A percentile compares a stretch with the other conserved stretches of the same genome.
phyloP scores from a whole-genome alignment of 2,888 invertebrate species.

The Chromoteleia sp. region DNA sequence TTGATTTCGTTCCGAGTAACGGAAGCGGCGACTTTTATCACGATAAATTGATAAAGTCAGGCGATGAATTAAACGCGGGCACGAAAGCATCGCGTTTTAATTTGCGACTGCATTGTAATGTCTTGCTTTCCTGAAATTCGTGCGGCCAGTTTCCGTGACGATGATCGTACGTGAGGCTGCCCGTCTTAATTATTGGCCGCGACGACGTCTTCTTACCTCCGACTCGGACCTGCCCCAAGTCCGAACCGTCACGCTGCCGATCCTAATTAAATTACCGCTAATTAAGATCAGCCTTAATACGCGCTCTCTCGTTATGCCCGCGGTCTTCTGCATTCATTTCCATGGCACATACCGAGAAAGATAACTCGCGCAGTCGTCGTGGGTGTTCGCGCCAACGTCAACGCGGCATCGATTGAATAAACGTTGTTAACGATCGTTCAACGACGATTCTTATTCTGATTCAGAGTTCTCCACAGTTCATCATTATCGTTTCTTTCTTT shows the following conservation, averaged over 20 bases:
- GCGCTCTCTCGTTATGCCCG: slow-evolving; percentile 78
- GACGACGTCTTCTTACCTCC: slow-evolving; percentile 79
- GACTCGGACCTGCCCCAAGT: slow-evolving; percentile 80
- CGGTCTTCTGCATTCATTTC: slow-evolving; percentile 76
- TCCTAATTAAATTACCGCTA: slow-evolving; percentile 84
- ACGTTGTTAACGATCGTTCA: slow-evolving; percentile 39
- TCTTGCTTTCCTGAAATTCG: slow-evolving; percentile 72
- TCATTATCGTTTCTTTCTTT: not conserved
- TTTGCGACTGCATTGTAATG: slow-evolving; percentile 43
- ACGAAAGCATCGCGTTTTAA: slow-evolving; percentile 45
- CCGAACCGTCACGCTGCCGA: slow-evolving; percentile 83
- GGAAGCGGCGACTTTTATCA: slow-evolving; percentile 34
- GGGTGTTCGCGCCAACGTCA: slow-evolving; percentile 63
- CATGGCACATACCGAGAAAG: slow-evolving; percentile 71
- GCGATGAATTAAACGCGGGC: slow-evolving; percentile 50
- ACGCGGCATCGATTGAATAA: slow-evolving; percentile 28
- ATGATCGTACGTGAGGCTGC: slow-evolving; percentile 76
- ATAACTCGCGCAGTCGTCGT: slow-evolving; percentile 62
- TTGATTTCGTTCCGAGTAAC: slow-evolving; percentile 2
- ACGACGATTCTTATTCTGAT: not conserved
- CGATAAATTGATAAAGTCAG: slow-evolving; percentile 34
- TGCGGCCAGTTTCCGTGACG: slow-evolving; percentile 81
- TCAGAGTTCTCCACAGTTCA: not conserved
- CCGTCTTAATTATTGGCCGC: slow-evolving; percentile 82
- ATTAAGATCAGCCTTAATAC: slow-evolving; percentile 84